phyloP scores from a whole-genome alignment of 2,797 vertebrate species.

The Galago senegalensis region DNA sequence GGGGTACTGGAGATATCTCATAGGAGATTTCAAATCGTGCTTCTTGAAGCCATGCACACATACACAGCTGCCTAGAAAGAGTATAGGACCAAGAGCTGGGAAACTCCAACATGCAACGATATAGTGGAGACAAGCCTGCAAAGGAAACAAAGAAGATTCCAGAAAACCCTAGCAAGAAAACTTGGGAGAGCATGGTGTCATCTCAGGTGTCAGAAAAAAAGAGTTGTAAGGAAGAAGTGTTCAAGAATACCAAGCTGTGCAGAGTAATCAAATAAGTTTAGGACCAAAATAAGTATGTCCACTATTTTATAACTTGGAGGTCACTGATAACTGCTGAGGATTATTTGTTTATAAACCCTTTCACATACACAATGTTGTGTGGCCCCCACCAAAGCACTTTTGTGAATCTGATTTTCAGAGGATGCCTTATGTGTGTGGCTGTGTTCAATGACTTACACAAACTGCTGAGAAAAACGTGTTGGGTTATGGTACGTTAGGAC shows the following conservation, averaged over 20 bases:
- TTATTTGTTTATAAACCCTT: background rate
- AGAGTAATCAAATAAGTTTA: background rate
- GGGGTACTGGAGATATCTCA: background rate
- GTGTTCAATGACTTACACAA: background rate
- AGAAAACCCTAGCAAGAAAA: background rate
- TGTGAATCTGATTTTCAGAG: background rate
- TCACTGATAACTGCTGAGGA: background rate
- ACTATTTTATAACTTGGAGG: too few relatives aligned
- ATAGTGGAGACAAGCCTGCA: background rate
- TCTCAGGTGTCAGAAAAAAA: background rate
- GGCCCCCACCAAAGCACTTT: background rate
- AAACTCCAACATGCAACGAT: background rate
- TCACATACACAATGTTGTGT: background rate
- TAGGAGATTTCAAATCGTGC: background rate
- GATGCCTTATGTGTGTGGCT: background rate
- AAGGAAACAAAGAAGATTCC: background rate
- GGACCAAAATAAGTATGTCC: background rate
- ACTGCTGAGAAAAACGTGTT: background rate
- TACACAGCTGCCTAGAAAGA: background rate
- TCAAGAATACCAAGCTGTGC: background rate
- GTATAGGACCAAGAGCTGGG: background rate
- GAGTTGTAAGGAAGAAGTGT: background rate
- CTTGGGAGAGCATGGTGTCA: background rate
- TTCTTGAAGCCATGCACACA: background rate
- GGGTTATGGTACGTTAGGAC: background rate